A percentile compares a stretch with the other conserved stretches of the same genome.
phyloP scores from a whole-genome alignment of 2,113 vertebrate genomes.

The Miniopterus natalensis region DNA sequence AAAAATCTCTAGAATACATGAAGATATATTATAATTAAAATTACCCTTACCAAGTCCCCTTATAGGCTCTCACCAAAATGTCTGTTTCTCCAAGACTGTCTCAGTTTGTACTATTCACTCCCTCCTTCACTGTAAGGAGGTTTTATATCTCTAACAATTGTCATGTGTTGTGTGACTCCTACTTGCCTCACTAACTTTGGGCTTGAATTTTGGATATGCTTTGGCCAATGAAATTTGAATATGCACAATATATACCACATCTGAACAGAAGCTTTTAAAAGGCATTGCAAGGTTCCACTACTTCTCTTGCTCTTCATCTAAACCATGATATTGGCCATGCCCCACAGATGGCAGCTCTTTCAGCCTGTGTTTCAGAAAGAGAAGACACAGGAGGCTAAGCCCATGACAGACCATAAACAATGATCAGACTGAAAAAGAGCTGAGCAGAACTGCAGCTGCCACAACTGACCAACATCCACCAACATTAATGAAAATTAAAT shows the following conservation, averaged over 20 bases:
- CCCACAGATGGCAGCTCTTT: background rate
- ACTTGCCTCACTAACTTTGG: background rate
- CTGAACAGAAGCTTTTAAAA: constrained; percentile 16
- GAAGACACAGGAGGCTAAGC: background rate
- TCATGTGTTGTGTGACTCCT: background rate
- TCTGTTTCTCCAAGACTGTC: background rate
- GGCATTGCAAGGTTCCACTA: background rate
- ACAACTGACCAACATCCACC: background rate
- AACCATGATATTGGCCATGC: background rate
- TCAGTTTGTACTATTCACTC: background rate
- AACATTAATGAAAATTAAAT: background rate
- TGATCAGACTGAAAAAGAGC: background rate
- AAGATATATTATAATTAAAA: background rate
- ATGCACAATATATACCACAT: background rate
- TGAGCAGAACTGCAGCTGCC: background rate
- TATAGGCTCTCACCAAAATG: background rate
- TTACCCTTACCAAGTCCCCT: background rate
- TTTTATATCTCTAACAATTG: background rate
- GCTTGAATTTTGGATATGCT: background rate
- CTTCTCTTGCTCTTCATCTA: background rate
- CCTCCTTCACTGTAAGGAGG: background rate
- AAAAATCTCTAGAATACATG: background rate
- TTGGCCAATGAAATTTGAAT: background rate
- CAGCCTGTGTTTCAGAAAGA: background rate
- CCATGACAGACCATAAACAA: background rate